Percentiles rank a stretch among this genome's conserved stretches.
Evolutionary conservation across 2,888 invertebrate species (phyloP).

Genomic region (Meloe dianella): DNA sequence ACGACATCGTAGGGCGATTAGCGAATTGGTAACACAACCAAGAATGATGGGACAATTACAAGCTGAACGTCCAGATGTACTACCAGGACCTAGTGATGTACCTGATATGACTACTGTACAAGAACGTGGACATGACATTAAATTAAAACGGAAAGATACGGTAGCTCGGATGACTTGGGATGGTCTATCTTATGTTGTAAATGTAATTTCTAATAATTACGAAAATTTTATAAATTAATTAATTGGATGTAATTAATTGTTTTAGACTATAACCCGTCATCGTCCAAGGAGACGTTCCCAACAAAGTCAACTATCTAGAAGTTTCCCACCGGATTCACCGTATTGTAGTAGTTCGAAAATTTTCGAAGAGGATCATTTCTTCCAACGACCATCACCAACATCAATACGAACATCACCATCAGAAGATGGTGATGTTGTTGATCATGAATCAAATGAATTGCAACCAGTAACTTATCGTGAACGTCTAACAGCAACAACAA

Average conservation of each 20-base stretch:
- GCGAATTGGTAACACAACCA: conserved; percentile 38
- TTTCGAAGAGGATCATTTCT: conserved; percentile 66
- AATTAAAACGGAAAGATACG: conserved; percentile 74
- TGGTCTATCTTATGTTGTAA: conserved; percentile 79
- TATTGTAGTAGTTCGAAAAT: conserved; percentile 25
- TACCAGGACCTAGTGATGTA: conserved; percentile 58
- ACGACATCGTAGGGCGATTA: conserved; percentile 38
- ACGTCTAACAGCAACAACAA: conserved; percentile 59
- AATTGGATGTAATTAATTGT: conserved; percentile 13
- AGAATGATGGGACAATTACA: conserved; percentile 47
- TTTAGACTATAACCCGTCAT: conserved; percentile 67
- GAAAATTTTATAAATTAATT: neutral
- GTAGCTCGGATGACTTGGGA: conserved; percentile 83
- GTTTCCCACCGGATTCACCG: conserved; percentile 66
- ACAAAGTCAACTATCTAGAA: conserved; percentile 73
- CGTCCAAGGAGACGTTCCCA: conserved; percentile 66
- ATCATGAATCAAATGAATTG: conserved; percentile 32
- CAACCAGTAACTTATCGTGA: conserved; percentile 35
- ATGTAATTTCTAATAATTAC: conserved; percentile 65
- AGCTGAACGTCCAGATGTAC: conserved; percentile 58
- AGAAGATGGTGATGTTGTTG: conserved; percentile 45
- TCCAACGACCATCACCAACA: conserved; percentile 63
- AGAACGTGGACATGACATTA: conserved; percentile 47
- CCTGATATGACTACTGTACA: conserved; percentile 51
- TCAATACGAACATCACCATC: conserved; percentile 55